Conservation (phyloP, 2,888 invertebrate species). For the Trypoxylon attenuatum region DNA sequence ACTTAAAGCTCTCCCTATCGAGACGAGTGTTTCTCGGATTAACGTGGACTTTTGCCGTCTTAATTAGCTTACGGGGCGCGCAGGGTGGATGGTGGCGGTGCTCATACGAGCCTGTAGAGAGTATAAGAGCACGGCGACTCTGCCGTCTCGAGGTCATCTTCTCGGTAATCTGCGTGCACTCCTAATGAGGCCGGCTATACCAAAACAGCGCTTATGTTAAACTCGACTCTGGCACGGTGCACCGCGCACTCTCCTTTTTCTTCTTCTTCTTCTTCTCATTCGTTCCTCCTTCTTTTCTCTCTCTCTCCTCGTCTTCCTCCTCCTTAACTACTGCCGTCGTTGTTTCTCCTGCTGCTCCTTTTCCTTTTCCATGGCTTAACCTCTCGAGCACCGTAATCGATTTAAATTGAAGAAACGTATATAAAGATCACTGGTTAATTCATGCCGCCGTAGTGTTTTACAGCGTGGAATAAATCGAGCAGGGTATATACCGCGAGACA, state of each 20-base stretch:
- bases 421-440: conserved; percentile 52
- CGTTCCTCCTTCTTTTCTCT: conserved; percentile 8
- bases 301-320: conserved; percentile 23
- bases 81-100: conserved; percentile 41
- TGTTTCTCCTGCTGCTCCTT: conserved; percentile 3
- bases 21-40: conserved; percentile 60
- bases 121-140: conserved; percentile 50
- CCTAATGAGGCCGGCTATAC: conserved; percentile 59
- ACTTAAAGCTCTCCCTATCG: conserved; percentile 46
- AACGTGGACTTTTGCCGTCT: conserved; percentile 68
- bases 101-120: conserved; percentile 42
- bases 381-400: conserved; percentile 38
- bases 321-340: not conserved
- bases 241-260: conserved; percentile 43
- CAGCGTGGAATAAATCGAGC: conserved; percentile 39
- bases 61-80: conserved; percentile 66
- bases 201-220: conserved; percentile 60
- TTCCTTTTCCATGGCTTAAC: conserved; percentile 18
- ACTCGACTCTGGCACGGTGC: conserved; percentile 56
- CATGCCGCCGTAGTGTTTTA: conserved; percentile 31
- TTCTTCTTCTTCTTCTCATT: conserved; percentile 23
- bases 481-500: conserved; percentile 22
- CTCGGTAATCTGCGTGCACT: conserved; percentile 62
- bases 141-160: conserved; percentile 62
- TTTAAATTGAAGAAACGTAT: conserved; percentile 51